Evolutionary conservation across 2,888 invertebrate genomes (phyloP), one percentile per base, ranked within the genome.

Genomic region (Crioceris asparagi): DNA sequence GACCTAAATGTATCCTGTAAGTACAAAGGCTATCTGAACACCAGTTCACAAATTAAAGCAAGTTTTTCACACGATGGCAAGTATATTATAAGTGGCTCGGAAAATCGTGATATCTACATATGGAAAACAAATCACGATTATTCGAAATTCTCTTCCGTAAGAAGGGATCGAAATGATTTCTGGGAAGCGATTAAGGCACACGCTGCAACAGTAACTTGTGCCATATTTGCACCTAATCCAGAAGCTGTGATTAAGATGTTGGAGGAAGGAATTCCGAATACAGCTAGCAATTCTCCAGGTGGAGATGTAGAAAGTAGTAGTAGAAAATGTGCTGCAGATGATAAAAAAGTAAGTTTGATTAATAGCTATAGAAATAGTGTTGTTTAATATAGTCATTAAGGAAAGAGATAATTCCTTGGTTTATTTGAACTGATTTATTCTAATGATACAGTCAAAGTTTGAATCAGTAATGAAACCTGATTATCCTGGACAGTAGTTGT

Each of bases 121-220:
- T 98, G 98, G 98, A 90, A 91, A 66, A 96, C 96, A 0, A 84
- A 87, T 61, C 92, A 96, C 55, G 94, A 94, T 57, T 92, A 92
- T 60, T 83, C 91, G 2, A 93, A 93, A 67, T 88, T 94, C 57
- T 84, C 88, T 17, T 92, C 92, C 11, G 80, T 80, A 35, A 70
- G 97, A 33, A 71, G 96, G 31, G 97, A 98, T 62, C 70, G 96
- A 29, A 98, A 97, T 60, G 88, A 92, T 60, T 96, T 88, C 65
- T 98, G 96, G 93, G 96, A 97, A 60, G 91, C 92, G 0, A 84
- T 91, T 44, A 88, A 87, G 69, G 94, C 91, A 4, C 96, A 94
- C 61, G 90, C 85, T 63, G 93, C 92, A 0, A 83, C 93, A 14
- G 97, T 97, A 4, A 97, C 96, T 0, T 93, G 93, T 57, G 94